A percentile compares a stretch with the other conserved stretches of the same genome.
phyloP scores from a whole-genome alignment of 2,797 vertebrate genomes.

The Pogonophryne albipinna region DNA sequence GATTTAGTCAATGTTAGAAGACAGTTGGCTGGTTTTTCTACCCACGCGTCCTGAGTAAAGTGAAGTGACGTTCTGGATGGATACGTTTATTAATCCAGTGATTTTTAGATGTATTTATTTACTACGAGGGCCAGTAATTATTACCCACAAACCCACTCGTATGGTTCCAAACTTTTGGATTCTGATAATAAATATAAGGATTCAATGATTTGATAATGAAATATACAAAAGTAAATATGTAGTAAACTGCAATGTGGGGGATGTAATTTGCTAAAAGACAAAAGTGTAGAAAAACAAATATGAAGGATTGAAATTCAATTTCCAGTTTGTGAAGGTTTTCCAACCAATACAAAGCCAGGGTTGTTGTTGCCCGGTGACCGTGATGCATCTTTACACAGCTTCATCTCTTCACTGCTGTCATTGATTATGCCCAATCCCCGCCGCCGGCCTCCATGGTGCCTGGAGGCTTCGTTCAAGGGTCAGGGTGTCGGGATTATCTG shows the following conservation, averaged over 20 bases:
- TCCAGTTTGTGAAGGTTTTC: constrained; percentile 39
- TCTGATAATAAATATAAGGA: not conserved
- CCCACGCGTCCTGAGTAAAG: not conserved
- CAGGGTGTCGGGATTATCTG: constrained; percentile 84
- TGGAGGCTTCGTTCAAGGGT: constrained; percentile 80
- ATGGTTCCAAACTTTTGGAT: not conserved
- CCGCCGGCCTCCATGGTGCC: constrained; percentile 64
- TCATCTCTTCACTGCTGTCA: constrained; percentile 81
- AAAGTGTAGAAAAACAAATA: not conserved
- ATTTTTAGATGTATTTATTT: not conserved
- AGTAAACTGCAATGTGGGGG: not conserved
- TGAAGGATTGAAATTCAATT: not conserved
- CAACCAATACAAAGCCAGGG: constrained; percentile 60
- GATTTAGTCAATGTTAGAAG: not conserved
- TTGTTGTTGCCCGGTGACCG: constrained; percentile 55
- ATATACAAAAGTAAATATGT: not conserved
- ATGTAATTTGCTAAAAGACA: not conserved
- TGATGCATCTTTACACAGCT: constrained; percentile 59
- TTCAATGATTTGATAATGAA: not conserved
- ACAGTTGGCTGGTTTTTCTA: not conserved
- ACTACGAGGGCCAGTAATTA: not conserved
- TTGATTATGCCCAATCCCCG: constrained; percentile 81
- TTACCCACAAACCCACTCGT: not conserved
- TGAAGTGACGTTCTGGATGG: not conserved
- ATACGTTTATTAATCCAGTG: not conserved